Percentiles rank a stretch among this genome's conserved stretches.
Evolutionary conservation across 1,140 invertebrate genomes (phyloP).

Genomic region (Drosophila lini): DNA sequence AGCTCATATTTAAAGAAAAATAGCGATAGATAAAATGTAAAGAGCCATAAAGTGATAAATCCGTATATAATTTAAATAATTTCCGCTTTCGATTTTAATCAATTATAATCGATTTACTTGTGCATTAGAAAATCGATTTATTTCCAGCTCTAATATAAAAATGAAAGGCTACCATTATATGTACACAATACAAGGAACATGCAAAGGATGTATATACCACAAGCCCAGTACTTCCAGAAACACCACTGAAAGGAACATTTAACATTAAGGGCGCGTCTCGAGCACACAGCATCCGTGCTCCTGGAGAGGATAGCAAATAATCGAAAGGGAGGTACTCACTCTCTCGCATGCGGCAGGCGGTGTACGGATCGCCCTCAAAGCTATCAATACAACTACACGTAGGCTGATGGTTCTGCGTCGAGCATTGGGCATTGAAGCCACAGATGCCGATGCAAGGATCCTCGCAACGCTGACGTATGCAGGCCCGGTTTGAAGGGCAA

Average conservation of each 20-base stretch:
- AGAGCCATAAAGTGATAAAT: no score
- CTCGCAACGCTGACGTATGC: constrained; percentile 90
- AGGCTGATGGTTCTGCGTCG: constrained; percentile 90
- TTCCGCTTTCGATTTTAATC: no score
- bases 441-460: constrained; percentile 94
- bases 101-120: no score
- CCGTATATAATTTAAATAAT: no score
- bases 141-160: neutral
- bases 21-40: no score
- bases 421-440: constrained; percentile 92
- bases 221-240: constrained; percentile 58
- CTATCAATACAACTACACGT: constrained; percentile 91
- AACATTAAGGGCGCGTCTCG: constrained; percentile 58
- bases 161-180: constrained; percentile 51
- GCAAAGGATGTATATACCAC: constrained; percentile 66
- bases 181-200: constrained; percentile 72
- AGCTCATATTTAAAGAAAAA: no score
- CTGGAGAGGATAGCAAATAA: constrained; percentile 41
- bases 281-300: constrained; percentile 28
- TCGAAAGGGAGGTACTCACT: constrained; percentile 85
- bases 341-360: constrained; percentile 88
- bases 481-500: constrained; percentile 91
- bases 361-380: constrained; percentile 93
- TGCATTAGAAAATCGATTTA: no score
- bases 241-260: constrained; percentile 79